Conservation (phyloP, 2,888 invertebrate genomes). For the Heliconius sara region DNA sequence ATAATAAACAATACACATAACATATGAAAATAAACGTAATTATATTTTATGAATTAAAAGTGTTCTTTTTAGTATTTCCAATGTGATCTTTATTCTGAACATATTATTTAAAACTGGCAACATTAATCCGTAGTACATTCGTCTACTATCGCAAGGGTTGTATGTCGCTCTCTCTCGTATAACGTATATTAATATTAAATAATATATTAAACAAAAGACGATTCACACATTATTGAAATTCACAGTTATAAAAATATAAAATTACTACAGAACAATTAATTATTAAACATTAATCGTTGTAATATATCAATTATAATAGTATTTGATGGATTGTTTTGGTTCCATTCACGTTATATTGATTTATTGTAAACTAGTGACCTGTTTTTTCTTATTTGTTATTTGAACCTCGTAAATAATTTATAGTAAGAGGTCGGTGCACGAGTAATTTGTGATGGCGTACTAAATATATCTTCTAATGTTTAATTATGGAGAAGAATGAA, state of each 20-base stretch:
- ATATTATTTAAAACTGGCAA: slow-evolving; percentile 18
- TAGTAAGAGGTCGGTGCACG: slow-evolving; percentile 51
- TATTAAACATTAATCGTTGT: neutral
- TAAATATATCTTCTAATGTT: neutral
- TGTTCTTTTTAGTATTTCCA: no score
- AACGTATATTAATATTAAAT: slow-evolving; percentile 22
- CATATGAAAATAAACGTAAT: no score
- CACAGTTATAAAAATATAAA: neutral
- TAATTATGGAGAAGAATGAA: slow-evolving; percentile 15
- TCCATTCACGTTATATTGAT: slow-evolving; percentile 77
- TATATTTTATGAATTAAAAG: no score
- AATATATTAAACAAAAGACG: slow-evolving; percentile 26
- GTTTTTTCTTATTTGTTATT: slow-evolving; percentile 74
- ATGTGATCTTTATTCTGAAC: neutral
- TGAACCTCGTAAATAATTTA: slow-evolving; percentile 76
- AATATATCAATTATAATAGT: slow-evolving; percentile 21
- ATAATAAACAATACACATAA: no score
- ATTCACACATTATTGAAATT: neutral
- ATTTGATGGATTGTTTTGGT: slow-evolving; percentile 74
- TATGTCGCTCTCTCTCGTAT: slow-evolving; percentile 27
- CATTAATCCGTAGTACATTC: slow-evolving; percentile 30
- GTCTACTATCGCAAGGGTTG: slow-evolving; percentile 24
- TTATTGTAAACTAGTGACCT: slow-evolving; percentile 80
- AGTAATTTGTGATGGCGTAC: slow-evolving; percentile 17
- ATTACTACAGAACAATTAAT: neutral